phyloP scores from a whole-genome alignment of 37 sponge, comb jelly and placozoan species.

The Ianthella basta region DNA sequence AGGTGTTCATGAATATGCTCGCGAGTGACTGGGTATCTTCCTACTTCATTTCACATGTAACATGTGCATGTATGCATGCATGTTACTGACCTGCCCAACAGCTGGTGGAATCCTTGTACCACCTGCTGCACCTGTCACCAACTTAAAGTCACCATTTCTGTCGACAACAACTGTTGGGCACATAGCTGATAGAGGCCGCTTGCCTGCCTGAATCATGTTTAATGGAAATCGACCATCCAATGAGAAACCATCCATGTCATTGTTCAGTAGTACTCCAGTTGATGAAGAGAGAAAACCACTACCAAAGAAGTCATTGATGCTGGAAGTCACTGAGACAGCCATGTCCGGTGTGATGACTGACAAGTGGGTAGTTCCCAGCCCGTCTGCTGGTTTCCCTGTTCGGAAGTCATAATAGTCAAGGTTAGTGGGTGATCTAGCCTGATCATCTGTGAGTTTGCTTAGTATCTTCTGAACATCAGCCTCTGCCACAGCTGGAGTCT shows the following conservation, averaged over 20 bases:
- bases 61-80: no score
- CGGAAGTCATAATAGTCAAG: not conserved
- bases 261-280: not conserved
- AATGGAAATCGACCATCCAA: conserved; percentile 4
- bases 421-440: not conserved
- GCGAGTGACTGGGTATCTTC: no score
- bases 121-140: conserved; percentile 10
- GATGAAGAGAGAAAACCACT: conserved; percentile 9
- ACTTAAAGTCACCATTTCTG: not conserved
- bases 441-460: no score
- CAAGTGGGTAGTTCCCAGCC: conserved; percentile 2
- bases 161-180: not conserved
- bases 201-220: not conserved
- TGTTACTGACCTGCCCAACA: not conserved
- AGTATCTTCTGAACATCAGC: no score
- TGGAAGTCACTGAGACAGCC: conserved; percentile 8
- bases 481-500: no score
- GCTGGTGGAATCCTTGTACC: conserved; percentile 26
- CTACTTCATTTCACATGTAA: no score
- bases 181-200: not conserved
- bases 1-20: no score
- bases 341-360: not conserved
- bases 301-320: conserved; percentile 20
- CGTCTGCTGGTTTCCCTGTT: not conserved
- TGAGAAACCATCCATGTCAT: conserved; percentile 15